Percentiles rank a stretch among this genome's conserved stretches.
phyloP scores from a whole-genome alignment of 2,113 vertebrate genomes.

The Tonatia bakeri region DNA sequence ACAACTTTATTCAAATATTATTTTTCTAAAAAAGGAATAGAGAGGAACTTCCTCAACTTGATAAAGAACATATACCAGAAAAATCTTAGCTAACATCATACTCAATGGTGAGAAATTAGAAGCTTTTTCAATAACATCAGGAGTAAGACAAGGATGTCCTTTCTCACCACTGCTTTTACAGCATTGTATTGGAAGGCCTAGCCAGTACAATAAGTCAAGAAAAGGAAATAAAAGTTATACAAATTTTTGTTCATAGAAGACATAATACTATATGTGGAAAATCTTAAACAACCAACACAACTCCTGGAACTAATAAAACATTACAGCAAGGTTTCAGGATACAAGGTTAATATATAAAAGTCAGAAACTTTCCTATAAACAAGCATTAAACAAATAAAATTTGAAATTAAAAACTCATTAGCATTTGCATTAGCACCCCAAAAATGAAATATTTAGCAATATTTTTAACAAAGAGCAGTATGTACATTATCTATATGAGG shows the following conservation, averaged over 20 bases:
- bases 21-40: neutral
- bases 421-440: neutral
- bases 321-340: neutral
- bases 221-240: neutral
- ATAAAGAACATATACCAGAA: neutral
- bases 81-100: no score
- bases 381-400: neutral
- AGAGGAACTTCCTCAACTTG: neutral
- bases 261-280: neutral
- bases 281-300: neutral
- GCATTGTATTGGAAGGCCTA: neutral
- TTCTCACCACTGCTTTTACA: neutral
- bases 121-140: neutral
- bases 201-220: neutral
- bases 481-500: neutral
- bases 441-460: neutral
- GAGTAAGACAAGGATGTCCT: neutral
- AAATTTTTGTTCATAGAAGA: neutral
- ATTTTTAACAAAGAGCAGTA: neutral
- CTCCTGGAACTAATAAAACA: neutral
- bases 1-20: no score
- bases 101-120: neutral
- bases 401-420: neutral
- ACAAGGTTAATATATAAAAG: neutral
- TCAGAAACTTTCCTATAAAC: neutral